Base-by-base conservation (phyloP, 2,113 vertebrate species). In the Morone chrysops region DNA sequence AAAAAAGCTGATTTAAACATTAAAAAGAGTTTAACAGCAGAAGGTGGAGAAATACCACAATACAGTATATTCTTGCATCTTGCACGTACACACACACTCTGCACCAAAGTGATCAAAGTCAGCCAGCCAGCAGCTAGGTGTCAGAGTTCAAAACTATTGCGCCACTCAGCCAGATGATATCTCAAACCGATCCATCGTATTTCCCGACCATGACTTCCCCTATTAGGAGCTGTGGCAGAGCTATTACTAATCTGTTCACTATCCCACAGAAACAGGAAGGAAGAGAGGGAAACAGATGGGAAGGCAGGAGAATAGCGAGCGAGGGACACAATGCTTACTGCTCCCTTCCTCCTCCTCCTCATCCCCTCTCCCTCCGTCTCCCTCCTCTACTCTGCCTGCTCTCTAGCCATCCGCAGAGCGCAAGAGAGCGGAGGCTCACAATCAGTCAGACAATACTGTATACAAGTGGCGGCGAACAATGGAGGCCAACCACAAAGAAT, bases 211-310 rank as follows among this genome's bases (percentile, higher is more conserved):
- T 86, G 81, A 87, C 93, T 93, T 94, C 93, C 93, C 87, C 81
- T 94, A 93, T 93, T 93, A 94, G 85, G 83, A 91, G 87, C 71
- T 0, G 80, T 51, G 63, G 71, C 54, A 38, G 75, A 70, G 83
- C 86, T 90, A 86, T 90, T 88, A 89, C 89, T 91, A 91, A 93
- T 90, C 82, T 87, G 83, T 36, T 82, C 78, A 78, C 92, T 90
- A 93, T 93, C 93, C 93, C 91, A 93, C 87, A 70, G 91, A 89
- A 92, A 88, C 92, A 94, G 96, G 96, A 96, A 97, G 96, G 95
- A 96, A 96, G 96, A 92, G 71, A 91, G 91, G 96, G 93, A 96
- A 96, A 95, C 96, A 95, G 96, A 95, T 94, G 96, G 96, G 91
- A 95, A 93, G 90, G 67, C 79, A 92, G 91, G 94, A 94, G 95